Evolutionary conservation across 2,888 invertebrate species (phyloP).

Genomic region (Sclerodermus sp.): DNA sequence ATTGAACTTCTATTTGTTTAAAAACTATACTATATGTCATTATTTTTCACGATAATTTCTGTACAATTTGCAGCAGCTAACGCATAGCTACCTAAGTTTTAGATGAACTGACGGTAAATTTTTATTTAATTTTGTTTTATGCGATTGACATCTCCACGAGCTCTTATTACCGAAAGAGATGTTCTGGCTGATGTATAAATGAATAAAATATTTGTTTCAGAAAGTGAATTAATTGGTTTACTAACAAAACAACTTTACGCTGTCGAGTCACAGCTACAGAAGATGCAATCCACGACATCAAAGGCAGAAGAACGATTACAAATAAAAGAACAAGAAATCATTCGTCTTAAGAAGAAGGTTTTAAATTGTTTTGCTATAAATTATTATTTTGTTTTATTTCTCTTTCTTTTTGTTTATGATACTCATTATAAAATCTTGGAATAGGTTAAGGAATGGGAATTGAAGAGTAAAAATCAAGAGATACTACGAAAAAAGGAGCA

Average conservation of each 20-base stretch:
- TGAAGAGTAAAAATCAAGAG: conserved; percentile 36
- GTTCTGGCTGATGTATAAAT: no score
- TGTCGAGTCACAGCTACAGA: conserved; percentile 41
- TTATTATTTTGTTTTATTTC: no score
- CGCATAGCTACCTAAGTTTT: no score
- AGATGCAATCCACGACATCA: conserved; percentile 34
- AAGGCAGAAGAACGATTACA: conserved; percentile 38
- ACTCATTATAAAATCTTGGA: neutral
- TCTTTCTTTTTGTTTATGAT: neutral
- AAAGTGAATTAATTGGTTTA: conserved; percentile 36
- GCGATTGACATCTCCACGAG: no score
- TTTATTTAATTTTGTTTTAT: no score
- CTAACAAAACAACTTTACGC: conserved; percentile 40
- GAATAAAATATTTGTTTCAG: conserved; percentile 18
- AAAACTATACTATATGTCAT: neutral
- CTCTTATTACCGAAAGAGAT: no score
- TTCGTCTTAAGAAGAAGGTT: conserved; percentile 43
- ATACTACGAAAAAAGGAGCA: conserved; percentile 30
- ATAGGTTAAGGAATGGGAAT: conserved; percentile 43
- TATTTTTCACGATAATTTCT: no score
- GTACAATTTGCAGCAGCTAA: no score
- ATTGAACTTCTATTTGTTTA: neutral
- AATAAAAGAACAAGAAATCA: conserved; percentile 42
- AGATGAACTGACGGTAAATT: no score
- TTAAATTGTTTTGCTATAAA: neutral